Percentiles rank a stretch among this genome's conserved stretches.
Conservation (phyloP, 2,797 vertebrate species). For the Merluccius polli region DNA sequence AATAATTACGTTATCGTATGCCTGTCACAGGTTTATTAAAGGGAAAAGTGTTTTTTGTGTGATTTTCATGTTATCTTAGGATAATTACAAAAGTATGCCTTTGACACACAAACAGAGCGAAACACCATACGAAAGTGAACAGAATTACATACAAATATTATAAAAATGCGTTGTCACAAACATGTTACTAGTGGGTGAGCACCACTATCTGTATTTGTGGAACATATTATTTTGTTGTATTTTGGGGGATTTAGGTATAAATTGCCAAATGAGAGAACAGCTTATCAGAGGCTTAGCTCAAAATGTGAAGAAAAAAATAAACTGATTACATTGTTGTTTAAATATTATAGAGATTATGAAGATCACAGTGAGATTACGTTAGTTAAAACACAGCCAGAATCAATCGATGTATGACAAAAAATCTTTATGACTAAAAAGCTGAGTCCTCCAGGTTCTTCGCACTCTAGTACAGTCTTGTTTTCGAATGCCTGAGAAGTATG, state of each 20-base stretch:
- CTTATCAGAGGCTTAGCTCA: neutral
- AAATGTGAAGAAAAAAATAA: neutral
- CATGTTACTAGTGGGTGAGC: neutral
- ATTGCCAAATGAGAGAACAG: neutral
- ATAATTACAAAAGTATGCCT: neutral
- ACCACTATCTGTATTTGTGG: neutral
- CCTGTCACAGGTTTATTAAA: neutral
- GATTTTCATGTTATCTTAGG: neutral
- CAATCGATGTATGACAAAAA: neutral
- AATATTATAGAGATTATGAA: neutral
- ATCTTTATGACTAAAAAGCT: neutral
- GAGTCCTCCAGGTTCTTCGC: neutral
- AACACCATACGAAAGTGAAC: neutral
- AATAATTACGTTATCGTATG: too few relatives aligned
- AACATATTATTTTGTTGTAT: too few relatives aligned
- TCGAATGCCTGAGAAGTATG: too few relatives aligned
- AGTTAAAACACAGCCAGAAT: neutral
- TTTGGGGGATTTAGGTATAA: neutral
- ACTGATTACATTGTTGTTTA: neutral
- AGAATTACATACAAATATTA: too few relatives aligned
- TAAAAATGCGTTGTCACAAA: neutral
- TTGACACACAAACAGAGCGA: neutral
- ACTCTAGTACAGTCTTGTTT: neutral
- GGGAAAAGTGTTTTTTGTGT: neutral
- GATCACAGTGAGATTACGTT: neutral